Base-by-base conservation (phyloP, 2,888 invertebrate species). In the Dasypolia templi region DNA sequence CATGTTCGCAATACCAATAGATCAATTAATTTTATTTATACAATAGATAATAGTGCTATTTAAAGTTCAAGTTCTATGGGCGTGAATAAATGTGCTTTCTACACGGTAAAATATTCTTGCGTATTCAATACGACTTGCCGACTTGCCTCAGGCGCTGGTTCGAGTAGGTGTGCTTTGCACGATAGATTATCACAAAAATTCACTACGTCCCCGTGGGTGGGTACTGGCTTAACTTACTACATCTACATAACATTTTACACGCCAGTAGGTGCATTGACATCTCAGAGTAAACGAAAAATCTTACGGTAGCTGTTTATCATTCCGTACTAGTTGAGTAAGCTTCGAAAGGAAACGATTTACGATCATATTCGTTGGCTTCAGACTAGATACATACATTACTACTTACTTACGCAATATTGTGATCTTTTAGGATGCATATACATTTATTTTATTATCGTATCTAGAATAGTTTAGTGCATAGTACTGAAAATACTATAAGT, bases 101-200 rank as follows among this genome's bases (percentile, higher is more conserved):
- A 77, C 58, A 61, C 61, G 35, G 58, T 83, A 58, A 75, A 78
- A 71, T 75, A 79, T 79, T 83, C 63, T 81, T 46, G 81, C 79
- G 77, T 81, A 86, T 88, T 88, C 84, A 88, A 87, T 86, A 78
- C 80, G 72, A 75, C 67, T 71, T 75, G 88, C 87, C 79, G 76
- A 74, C 69, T 72, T 75, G 89, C 88, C 81, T 84, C 71, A 55
- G 83, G 88, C 88, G 75, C 76, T 72, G 51, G 85, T 46, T 74
- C 82, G 65, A 71, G 81, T 76, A 79, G 85, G 81, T 83, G 84
- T 69, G 77, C 76, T 82, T 79, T 83, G 77, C 79, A 71, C 82
- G 83, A 86, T 85, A 88, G 87, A 89, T 89, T 86, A 87, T 88
- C 86, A 77, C 75, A 85, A 83, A 86, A 87, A 87, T 86, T 77